Evolutionary conservation across 2,113 vertebrate species (phyloP), one percentile per base, ranked within the genome.

Genomic region (Symphodus melops): DNA sequence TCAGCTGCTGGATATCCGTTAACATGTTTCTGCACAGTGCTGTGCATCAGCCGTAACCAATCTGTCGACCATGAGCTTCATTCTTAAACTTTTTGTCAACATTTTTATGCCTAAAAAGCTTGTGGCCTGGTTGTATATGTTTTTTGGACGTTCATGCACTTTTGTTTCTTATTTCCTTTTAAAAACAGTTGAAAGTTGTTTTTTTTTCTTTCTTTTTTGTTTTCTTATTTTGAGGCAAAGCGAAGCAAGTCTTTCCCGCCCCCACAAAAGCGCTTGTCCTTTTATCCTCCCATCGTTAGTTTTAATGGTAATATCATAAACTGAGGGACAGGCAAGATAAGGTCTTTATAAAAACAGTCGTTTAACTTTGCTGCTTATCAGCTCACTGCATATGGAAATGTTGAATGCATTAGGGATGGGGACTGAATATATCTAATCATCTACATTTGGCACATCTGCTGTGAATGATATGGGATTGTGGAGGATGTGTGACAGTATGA

Each of bases 281-380:
- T 65, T 72, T 13, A 66, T 85, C 78, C 42, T 59, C 51, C 53
- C 39, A 75, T 79, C 44, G 33, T 57, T 66, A 72, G 25, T 76
- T 68, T 69, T 74, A 48, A 51, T 39, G 53, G 52, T 49, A 25
- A 57, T 52, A 66, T 77, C 52, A 77, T 57, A 46, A 58, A 72
- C 79, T 44, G 56, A 65, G 36, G 42, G 48, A 44, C 62, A 52
- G 62, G 55, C 25, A 42, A 63, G 75, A 84, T 75, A 33, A 75
- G 19, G 60, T 28, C 25, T 28, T 23, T 21, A 36, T 68, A 72
- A 77, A 79, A 75, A 79, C 53, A 20, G 49, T 25, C 58, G 3
- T 65, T 65, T 68, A 53, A 68, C 78, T n/a, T 53, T n/a, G 6
- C 69, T 21, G 69, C 65, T 86, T 79, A 82, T 86, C 81, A 77